Percentiles rank a stretch among this genome's conserved stretches.
These are phyloP conservation scores for Dynastes grantii DNA, from an alignment of 2,888 invertebrate species.

Conservation along the genomic window DNA sequence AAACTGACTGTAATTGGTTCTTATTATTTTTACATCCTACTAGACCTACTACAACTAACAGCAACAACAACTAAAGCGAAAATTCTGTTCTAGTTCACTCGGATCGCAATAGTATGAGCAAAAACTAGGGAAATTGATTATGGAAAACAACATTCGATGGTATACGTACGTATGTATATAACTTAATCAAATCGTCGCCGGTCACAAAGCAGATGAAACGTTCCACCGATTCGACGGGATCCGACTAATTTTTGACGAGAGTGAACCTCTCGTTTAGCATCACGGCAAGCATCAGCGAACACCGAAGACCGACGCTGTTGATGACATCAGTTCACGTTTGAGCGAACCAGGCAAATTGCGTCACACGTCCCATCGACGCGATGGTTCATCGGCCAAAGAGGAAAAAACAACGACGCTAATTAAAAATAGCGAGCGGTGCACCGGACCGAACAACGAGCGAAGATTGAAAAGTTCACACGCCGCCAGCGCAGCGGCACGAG, in stretches of 20 bases:
- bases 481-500: background rate
- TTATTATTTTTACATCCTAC: no score
- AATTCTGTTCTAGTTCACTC: no score
- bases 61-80: no score
- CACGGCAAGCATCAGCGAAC: slow-evolving; percentile 42
- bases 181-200: background rate
- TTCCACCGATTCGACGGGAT: background rate
- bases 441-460: background rate
- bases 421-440: slow-evolving; percentile 35
- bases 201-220: slow-evolving; percentile 4
- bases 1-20: no score
- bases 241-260: slow-evolving; percentile 41
- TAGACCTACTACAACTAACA: no score
- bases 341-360: slow-evolving; percentile 24
- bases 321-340: slow-evolving; percentile 42
- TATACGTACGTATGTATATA: no score
- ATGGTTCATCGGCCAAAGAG: slow-evolving; percentile 15
- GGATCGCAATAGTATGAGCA: no score
- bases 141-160: no score
- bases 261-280: slow-evolving; percentile 10
- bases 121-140: no score
- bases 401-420: slow-evolving; percentile 39
- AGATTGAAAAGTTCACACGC: slow-evolving; percentile 40
- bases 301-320: background rate
- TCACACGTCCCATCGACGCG: slow-evolving; percentile 24